Evolutionary conservation across 1,140 invertebrate species (phyloP), one percentile per base, ranked within the genome.

Genomic region (Drosophila repleta): DNA sequence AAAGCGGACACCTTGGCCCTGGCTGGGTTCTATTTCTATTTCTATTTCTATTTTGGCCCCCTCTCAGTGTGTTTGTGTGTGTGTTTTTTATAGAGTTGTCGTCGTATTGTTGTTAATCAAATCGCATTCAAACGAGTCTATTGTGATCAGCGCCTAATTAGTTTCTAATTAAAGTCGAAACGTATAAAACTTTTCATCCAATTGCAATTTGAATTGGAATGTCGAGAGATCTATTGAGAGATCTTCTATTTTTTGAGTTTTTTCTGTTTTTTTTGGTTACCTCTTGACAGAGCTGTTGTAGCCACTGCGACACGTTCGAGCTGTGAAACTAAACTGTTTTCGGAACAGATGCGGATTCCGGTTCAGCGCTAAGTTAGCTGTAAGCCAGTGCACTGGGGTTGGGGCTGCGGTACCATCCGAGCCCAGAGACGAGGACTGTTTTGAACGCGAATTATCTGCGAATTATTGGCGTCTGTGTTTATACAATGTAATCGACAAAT

Each of bases 381-480:
- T 43, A n/a, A 13, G 21, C 39, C 24, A 57, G 39, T 41, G 53
- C 53, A 55, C 13, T 20, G 24, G n/a, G n/a, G n/a, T n/a, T n/a
- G n/a, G n/a, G 15, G 35, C 13, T 56, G n/a, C 41, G 43, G 67
- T 70, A 70, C 52, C 67, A 58, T 46, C n/a, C 49, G 53, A 53
- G 69, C 35, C 29, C 76, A 66, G 65, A 52, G 39, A 26, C 49
- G 52, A 56, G 55, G 65, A 76, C 80, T 84, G 80, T 84, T 84
- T 76, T 6, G 35, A 18, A 37, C 15, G 58, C 46, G 67, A 67
- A 71, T 82, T 67, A 78, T 78, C 70, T 74, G 60, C 51, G 67
- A 67, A 75, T 82, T 67, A 82, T 83, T 55, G 29, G 60, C 45
- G 77, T 85, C 81, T 85, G 82, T 85, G 82, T 85, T 85, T 88